Percentiles rank a stretch among this genome's conserved stretches.
Evolutionary conservation across 2,113 vertebrate genomes (phyloP).

Genomic region (Sebastes schlegelii): DNA sequence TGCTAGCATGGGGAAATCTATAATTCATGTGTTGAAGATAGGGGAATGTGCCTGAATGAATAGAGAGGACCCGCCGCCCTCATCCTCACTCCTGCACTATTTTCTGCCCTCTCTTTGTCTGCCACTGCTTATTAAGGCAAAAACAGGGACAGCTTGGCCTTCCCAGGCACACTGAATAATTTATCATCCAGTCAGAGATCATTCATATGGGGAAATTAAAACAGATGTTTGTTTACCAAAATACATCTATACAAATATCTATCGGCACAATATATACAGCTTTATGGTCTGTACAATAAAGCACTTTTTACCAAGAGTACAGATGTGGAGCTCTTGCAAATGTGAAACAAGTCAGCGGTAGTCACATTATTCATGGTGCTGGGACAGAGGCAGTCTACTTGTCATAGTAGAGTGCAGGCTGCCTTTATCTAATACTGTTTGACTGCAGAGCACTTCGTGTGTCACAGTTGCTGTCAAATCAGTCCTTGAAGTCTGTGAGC

Average conservation of each 20-base stretch:
- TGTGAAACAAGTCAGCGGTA: slow-evolving; percentile 27
- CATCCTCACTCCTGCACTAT: slow-evolving; percentile 57
- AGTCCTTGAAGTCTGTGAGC: slow-evolving; percentile 35
- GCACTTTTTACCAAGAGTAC: slow-evolving; percentile 1
- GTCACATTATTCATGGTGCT: slow-evolving; percentile 49
- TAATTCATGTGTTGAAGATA: slow-evolving; percentile 78
- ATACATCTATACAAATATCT: not conserved
- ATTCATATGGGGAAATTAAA: slow-evolving; percentile 42
- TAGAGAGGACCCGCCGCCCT: slow-evolving; percentile 52
- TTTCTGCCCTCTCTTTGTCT: slow-evolving; percentile 62
- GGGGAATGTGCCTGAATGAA: slow-evolving; percentile 70
- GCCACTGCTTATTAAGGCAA: slow-evolving; percentile 68
- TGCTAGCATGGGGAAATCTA: slow-evolving; percentile 64
- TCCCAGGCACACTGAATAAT: slow-evolving; percentile 60
- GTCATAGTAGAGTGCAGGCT: slow-evolving; percentile 32
- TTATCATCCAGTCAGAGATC: slow-evolving; percentile 30
- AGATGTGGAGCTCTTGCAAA: slow-evolving; percentile 31
- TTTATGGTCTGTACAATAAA: not conserved
- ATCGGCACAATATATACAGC: not conserved
- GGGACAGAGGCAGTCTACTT: slow-evolving; percentile 39
- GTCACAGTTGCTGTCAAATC: slow-evolving; percentile 43
- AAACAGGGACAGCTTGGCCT: slow-evolving; percentile 37
- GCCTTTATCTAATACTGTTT: slow-evolving; percentile 50
- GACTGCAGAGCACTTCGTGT: slow-evolving; percentile 45
- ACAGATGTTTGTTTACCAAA: slow-evolving; percentile 31